Evolutionary conservation across 2,888 invertebrate species (phyloP), one percentile per base, ranked within the genome.

Genomic region (Pardosa pseudoannulata): DNA sequence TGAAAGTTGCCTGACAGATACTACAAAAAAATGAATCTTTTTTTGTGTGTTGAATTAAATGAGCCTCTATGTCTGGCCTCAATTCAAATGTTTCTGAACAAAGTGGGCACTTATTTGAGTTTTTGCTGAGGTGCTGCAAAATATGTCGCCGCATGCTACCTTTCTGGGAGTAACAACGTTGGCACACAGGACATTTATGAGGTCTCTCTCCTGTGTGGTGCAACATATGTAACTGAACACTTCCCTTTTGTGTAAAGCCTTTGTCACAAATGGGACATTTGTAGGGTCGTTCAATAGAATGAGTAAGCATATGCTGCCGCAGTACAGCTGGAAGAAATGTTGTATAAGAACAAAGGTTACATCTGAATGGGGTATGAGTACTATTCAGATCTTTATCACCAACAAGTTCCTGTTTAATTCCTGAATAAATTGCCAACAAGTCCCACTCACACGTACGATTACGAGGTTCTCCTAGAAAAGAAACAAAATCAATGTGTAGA

Each of bases 181-280:
- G 83, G 62, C 83, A 83, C 16, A 83, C 83, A 9, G 83, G 83
- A 62, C 83, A 83, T 65, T 83, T 83, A 36, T 83, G 83, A 36
- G 83, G 83, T 9, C 83, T 71, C 31, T 83, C 83, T 5, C 83
- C 83, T 16, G 83, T 83, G 31, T 83, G 83, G 41, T 83, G 83
- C n/a, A 83, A 32, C 83, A 83, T 83, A 70, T 83, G 83, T 1
- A 83, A 56, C 32, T 83, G 83, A n/a, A 83, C 83, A 56, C 78
- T 78, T 6, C 83, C 83, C 29, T 83, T 83, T 41, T 83, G 83
- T 11, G 83, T 83, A 67, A 83, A 83, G 7, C 83, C 83, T 28
- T 83, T 83, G n/a, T 50, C 71, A 71, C 83, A 83, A 39, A 83
- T 72, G 11, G 83, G 83, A 46, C 83, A 83, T 64, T 78, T 83